Evolutionary conservation across 1,140 invertebrate genomes (phyloP).

Genomic region (Drosophila cardini): DNA sequence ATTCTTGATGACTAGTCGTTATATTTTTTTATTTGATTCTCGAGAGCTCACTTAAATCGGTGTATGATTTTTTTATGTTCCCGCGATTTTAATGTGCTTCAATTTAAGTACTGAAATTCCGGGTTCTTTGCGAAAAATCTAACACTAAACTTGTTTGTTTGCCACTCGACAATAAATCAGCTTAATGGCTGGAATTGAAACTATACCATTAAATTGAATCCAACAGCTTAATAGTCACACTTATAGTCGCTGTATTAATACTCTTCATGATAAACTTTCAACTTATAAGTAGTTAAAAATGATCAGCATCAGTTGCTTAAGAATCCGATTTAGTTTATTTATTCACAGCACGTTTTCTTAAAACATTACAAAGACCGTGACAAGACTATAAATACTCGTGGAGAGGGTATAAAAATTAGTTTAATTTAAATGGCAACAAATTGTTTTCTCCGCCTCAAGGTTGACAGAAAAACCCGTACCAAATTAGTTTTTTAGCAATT

Average conservation of each 20-base stretch:
- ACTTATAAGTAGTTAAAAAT: not conserved
- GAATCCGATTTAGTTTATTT: not conserved
- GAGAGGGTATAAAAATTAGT: constrained; percentile 32
- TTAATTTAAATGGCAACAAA: constrained; percentile 33
- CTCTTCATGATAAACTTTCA: not conserved
- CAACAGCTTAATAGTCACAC: not conserved
- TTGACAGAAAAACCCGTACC: constrained; percentile 40
- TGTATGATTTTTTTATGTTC: constrained; percentile 47
- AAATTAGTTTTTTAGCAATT: constrained; percentile 56
- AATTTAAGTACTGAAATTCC: constrained; percentile 65
- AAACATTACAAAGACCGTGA: constrained; percentile 15
- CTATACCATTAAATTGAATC: constrained; percentile 18
- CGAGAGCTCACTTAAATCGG: constrained; percentile 64
- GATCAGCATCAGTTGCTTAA: not conserved
- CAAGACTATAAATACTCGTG: not conserved
- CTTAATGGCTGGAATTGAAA: constrained; percentile 32
- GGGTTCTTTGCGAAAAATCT: constrained; percentile 49
- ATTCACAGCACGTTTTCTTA: constrained; percentile 6
- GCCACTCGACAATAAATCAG: constrained; percentile 42
- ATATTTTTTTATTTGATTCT: constrained; percentile 65
- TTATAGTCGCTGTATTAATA: not conserved
- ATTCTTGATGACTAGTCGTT: constrained; percentile 40
- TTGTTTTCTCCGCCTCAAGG: constrained; percentile 37
- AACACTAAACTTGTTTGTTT: constrained; percentile 35
- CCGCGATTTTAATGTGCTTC: constrained; percentile 64